phyloP scores from a whole-genome alignment of 2,113 vertebrate species.

The Phyllostomus discolor region DNA sequence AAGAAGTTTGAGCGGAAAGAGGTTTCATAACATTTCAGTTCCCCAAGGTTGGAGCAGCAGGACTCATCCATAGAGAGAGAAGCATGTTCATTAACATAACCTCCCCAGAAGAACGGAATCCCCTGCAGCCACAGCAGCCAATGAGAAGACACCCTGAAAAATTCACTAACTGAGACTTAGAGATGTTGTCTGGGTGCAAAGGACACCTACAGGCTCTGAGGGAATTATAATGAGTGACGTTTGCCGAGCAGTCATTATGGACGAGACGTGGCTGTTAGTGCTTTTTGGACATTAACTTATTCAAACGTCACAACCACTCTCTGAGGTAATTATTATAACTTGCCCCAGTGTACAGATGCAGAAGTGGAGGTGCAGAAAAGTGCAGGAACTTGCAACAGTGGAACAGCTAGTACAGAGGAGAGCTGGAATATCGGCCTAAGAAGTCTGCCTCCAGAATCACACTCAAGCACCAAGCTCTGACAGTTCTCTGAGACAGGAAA shows the following conservation, averaged over 20 bases:
- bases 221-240: background rate
- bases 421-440: background rate
- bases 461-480: background rate
- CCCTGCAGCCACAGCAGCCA: background rate
- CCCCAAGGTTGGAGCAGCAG: slow-evolving; percentile 52
- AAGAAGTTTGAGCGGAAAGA: slow-evolving; percentile 12
- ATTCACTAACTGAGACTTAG: background rate
- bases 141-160: background rate
- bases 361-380: background rate
- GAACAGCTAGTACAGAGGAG: background rate
- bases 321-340: background rate
- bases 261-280: background rate
- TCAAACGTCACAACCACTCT: background rate
- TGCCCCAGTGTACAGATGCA: background rate
- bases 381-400: background rate
- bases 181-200: background rate
- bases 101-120: slow-evolving; percentile 36
- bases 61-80: slow-evolving; percentile 53
- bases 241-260: background rate
- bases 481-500: background rate
- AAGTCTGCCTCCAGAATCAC: background rate
- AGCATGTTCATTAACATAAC: background rate
- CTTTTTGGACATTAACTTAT: background rate
- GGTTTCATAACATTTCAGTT: slow-evolving; percentile 52
- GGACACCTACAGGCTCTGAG: background rate